phyloP scores from a whole-genome alignment of 2,113 vertebrate genomes.

The Acrocephalus arundinaceus region DNA sequence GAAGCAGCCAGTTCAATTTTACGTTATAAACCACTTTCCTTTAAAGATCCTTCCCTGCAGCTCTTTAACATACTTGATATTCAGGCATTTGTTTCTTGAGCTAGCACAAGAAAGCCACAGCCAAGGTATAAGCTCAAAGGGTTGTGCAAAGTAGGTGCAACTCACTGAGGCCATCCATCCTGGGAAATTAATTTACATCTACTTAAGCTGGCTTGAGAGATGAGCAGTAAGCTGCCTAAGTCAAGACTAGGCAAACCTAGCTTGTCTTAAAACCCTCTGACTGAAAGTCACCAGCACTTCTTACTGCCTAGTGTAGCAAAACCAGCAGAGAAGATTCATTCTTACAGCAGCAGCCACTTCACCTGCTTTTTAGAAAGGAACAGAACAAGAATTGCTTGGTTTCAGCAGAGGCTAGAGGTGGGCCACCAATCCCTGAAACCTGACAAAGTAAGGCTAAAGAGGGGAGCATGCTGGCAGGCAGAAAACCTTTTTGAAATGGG shows the following conservation, averaged over 20 bases:
- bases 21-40: neutral
- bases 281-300: neutral
- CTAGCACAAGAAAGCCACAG: neutral
- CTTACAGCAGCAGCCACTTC: neutral
- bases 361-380: neutral
- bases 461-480: neutral
- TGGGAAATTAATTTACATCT: neutral
- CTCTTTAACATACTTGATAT: constrained; percentile 1
- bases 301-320: neutral
- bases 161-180: neutral
- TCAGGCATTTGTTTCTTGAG: neutral
- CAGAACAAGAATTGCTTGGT: neutral
- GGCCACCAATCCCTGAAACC: neutral
- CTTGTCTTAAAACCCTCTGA: neutral
- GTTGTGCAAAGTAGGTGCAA: neutral
- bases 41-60: neutral
- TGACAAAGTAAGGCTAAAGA: neutral
- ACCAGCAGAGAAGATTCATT: neutral
- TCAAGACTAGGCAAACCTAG: neutral
- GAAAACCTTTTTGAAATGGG: neutral
- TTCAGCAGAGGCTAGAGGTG: neutral
- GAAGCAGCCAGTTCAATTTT: constrained; percentile 11
- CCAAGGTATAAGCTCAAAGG: neutral
- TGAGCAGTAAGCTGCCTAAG: neutral
- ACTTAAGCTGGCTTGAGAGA: neutral